Percentiles rank a stretch among this genome's conserved stretches.
Conservation (phyloP, 2,113 vertebrate species). For the Neoarius graeffei region DNA sequence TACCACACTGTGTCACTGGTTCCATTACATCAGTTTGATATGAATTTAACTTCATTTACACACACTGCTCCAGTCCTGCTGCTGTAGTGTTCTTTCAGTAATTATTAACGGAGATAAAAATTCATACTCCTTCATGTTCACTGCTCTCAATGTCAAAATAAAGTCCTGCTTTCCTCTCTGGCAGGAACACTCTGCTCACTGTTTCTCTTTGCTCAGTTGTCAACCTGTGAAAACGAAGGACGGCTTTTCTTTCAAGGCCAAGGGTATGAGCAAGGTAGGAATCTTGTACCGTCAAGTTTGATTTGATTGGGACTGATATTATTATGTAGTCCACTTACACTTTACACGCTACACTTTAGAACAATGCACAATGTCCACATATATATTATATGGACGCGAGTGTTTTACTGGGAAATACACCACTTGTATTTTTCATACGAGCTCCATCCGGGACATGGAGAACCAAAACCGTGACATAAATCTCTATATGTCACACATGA, state of each 20-base stretch:
- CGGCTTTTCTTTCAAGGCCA: neutral
- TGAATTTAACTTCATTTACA: neutral
- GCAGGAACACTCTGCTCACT: neutral
- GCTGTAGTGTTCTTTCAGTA: slow-evolving; percentile 38
- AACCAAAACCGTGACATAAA: no score
- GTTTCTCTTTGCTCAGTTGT: neutral
- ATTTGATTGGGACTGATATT: neutral
- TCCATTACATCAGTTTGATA: neutral
- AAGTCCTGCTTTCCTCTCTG: neutral
- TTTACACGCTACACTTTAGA: neutral
- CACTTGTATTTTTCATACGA: no score
- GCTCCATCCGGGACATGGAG: no score
- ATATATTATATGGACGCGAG: neutral
- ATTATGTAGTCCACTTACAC: neutral
- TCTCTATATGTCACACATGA: no score
- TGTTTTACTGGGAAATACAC: no score
- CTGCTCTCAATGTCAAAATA: slow-evolving; percentile 42
- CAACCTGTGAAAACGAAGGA: neutral
- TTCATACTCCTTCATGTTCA: slow-evolving; percentile 50
- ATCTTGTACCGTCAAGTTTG: neutral
- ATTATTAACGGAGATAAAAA: slow-evolving; percentile 62
- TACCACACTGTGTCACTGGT: neutral
- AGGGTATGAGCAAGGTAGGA: slow-evolving; percentile 5
- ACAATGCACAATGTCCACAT: neutral
- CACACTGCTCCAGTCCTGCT: neutral